Base-by-base conservation (phyloP, 1,140 invertebrate species). In the Venturia canescens region DNA sequence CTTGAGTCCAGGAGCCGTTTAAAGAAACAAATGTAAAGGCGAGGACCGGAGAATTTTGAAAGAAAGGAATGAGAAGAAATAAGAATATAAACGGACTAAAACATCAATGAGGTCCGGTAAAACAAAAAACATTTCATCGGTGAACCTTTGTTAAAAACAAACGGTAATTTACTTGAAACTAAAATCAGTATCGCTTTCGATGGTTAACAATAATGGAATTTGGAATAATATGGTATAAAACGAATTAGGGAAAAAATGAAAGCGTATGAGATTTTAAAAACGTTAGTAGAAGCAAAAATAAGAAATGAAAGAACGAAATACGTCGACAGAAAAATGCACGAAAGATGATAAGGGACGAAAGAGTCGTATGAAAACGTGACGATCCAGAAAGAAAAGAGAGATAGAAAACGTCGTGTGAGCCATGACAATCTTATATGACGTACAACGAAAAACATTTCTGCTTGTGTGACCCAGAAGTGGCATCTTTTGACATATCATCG, bases 391-490 rank as follows among this genome's bases (percentile, higher is more conserved):
- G 23, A 27, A 29, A 50, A 53, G 48, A 57, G 23, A 75, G 71
- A 31, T 4, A 13, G 48, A 53, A 31, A 76, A 29, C 26, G 38
- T 50, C 72, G 83, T 81, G 71, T 83, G 84, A 87, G 88, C 89
- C 88, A 89, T 88, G 90, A 91, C 87, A 90, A 90, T 90, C 88
- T 90, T 90, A 89, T 90, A 90, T 87, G 86, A 89, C 85, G 88
- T 84, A 78, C 77, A 77, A 86, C 82, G 83, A 82, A 83, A 9
- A 44, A 80, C 81, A 88, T 82, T 86, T 86, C 87, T 84, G 83
- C 85, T 89, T 87, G 86, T 89, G 86, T 71, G 84, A 69, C 84
- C 80, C 90, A 91, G 89, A 89, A 90, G 90, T 88, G 88, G 86
- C 89, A 80, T 80, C 84, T 84, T 88, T 89, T 87, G 87, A 88